Evolutionary conservation across 2,888 invertebrate species (phyloP), one percentile per base, ranked within the genome.

Genomic region (Sepiola atlantica): DNA sequence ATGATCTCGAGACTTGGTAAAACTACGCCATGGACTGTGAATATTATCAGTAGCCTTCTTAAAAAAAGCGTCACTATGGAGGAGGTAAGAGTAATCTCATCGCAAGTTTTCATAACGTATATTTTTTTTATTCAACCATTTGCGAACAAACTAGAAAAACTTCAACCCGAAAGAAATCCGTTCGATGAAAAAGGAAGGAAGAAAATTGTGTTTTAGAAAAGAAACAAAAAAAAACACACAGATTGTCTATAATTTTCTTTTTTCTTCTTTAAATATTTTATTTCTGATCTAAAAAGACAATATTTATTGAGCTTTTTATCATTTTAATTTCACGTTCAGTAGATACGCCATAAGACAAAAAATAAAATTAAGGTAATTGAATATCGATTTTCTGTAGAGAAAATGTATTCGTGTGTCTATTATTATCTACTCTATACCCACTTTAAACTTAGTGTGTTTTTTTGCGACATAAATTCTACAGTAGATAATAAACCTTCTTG

Each of bases 41-140:
- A 91, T 91, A 24, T 45, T n/a, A 45, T 45, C 92, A 28, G 21
- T 92, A 45, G 54, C 28, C 54, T 92, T 92, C 14, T 90, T 28
- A 28, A 28, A 45, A 77, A 77, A 35, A 92, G 45, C 24, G 28
- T 20, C 45, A 92, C 54, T n/a, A 92, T 92, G 92, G 92, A 92
- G 92, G 92, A 92, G 92, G 92, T 92, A 54, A 92, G 54, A n/a
- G 77, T 77, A n/a, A 32, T 77, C n/a, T 77, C 32, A 18, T 12
- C 77, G 6, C 32, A 77, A n/a, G n/a, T 32, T 77, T 77, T 32
- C 77, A n/a, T 77, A 32, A 77, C 32, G 32, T 32, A 77, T 32
- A 1, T 77, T 77, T 77, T 77, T 77, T 77, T 77, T 16, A 16
- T 32, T n/a, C 16, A n/a, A 77, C 12, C n/a, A 14, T 45, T 21